Base-by-base conservation (phyloP, 2,113 vertebrate genomes). In the Larimichthys crocea region DNA sequence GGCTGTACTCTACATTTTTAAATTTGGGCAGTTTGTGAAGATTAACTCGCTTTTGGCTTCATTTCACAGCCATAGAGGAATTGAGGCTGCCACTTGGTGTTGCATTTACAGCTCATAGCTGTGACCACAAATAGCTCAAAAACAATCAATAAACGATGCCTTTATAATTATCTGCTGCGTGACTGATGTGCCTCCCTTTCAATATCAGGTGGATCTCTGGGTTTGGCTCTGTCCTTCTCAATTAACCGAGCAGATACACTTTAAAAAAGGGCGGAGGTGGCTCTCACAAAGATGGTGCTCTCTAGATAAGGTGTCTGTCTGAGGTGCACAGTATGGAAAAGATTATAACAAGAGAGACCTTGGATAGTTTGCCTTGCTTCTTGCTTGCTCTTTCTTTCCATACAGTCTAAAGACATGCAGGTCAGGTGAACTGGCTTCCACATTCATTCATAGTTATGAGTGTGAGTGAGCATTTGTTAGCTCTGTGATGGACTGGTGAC, bases 401-500 rank as follows among this genome's bases (percentile, higher is more conserved):
- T 78, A 6, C 31, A 8, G 67, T 61, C 49, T 65, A 8, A 57
- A 74, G 31, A 31, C 56, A 35, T 55, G n/a, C 71, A 66, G 79
- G 50, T 72, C 49, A 65, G 42, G 71, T 15, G 44, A 74, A 53
- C 20, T 44, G 17, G 59, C 55, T 3, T 10, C 48, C 42, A 3
- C n/a, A 17, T 26, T 79, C 62, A 68, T 80, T 84, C 60, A 60
- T 31, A 72, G 63, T 72, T 52, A 79, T 79, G 40, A 42, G 19
- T 31, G 4, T 52, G 24, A 82, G 15, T 24, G 56, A 61, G 66
- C 57, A 29, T 55, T 40, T 10, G 49, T 55, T 65, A 19, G 53
- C 50, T n/a, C 26, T 66, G 64, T 74, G 72, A 80, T 70, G 68
- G n/a, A 76, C 66, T 49, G 24, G 17, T 69, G 63, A 84, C 50